Evolutionary conservation across 2,888 invertebrate species (phyloP), one percentile per base, ranked within the genome.

Genomic region (Pteria penguin): DNA sequence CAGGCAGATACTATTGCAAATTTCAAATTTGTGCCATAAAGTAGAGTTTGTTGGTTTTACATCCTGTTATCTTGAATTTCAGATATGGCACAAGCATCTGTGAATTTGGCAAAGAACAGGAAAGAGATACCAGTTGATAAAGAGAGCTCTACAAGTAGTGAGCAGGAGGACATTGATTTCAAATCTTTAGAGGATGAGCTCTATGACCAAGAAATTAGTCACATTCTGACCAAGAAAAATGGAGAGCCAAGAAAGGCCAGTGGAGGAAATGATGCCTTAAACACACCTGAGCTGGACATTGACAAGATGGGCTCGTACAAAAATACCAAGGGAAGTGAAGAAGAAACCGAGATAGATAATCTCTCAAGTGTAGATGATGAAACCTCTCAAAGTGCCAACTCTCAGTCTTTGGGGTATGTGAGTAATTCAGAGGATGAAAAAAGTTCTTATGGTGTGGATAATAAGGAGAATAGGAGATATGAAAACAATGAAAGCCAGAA

Each of bases 141-240:
- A 22, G 60, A 60, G 11, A 29, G 27, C 60, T 60, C 60, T 14
- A 18, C 22, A 5, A 60, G 5, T 18, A 26, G 24, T 18, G 68
- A 57, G 11, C 31, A 54, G 31, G 32, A 54, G 5, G 57, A 33
- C 11, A 68, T 68, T 2, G 68, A 68, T 55, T 68, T 68, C 68
- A 54, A 55, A 32, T 57, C 68, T 18, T 33, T 68, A 2, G 68
- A 68, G 33, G 68, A 68, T 55, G 68, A 68, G 26, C 32, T 68
- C 14, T 68, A 68, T 32, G 68, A 68, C 31, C 29, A 68, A 14
- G 68, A 68, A 57, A 57, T 68, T n/a, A 57, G 32, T n/a, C 55
- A 68, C 31, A 68, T 68, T 11, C 22, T 68, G 32, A 57, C 57
- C 2, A 29, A 68, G 26, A 18, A 45, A 45, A 45, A 45, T 18